Conservation (phyloP, 2,888 invertebrate species). For the Archips crataeganus region DNA sequence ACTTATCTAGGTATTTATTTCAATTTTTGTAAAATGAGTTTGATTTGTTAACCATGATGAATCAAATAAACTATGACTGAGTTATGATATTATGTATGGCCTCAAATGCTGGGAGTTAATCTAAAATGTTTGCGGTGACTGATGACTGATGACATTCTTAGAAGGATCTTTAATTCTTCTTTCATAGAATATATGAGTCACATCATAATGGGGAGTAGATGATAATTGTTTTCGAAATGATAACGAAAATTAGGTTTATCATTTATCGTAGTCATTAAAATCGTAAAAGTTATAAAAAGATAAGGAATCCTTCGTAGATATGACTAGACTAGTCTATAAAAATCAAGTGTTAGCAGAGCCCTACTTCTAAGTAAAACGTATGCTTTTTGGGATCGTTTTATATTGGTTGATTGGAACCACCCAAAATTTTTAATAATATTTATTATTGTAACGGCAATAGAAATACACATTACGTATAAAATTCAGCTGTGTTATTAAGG, state of each 20-base stretch:
- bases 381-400: too few species aligned
- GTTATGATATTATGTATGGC: neutral
- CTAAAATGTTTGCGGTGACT: neutral
- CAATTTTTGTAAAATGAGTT: too few species aligned
- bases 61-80: neutral
- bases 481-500: too few species aligned
- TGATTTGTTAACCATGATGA: neutral
- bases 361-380: too few species aligned
- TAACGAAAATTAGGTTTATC: neutral
- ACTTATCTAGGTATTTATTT: too few species aligned
- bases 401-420: too few species aligned
- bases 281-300: neutral
- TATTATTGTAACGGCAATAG: too few species aligned
- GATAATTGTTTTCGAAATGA: neutral
- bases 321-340: too few species aligned
- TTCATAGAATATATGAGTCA: constrained; percentile 2
- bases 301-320: neutral
- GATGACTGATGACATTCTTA: neutral
- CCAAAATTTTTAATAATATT: too few species aligned
- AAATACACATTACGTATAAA: too few species aligned
- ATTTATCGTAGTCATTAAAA: neutral
- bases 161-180: neutral
- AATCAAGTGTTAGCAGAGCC: too few species aligned
- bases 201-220: neutral
- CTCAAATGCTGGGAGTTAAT: neutral